Base-by-base conservation (phyloP, 2,888 invertebrate genomes). In the Allolobophora icterica region DNA sequence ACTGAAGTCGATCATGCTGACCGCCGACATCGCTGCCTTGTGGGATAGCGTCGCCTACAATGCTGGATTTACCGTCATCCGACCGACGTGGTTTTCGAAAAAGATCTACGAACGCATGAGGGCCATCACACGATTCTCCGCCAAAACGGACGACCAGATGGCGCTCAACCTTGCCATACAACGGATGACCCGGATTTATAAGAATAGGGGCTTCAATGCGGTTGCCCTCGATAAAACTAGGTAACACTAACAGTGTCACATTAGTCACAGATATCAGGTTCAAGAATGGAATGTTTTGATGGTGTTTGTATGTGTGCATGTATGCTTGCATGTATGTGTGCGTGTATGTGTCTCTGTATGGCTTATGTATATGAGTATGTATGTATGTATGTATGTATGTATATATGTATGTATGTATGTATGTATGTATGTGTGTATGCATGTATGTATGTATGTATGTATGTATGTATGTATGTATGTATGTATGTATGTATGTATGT, bases 341-440 rank as follows among this genome's bases (percentile, higher is more conserved):
- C 40, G 40, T 40, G 40, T 40, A 40, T 40, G 40, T 40, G 13
- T 40, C 40, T 40, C 40, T 40, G 40, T 40, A 13, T 40, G 5
- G 40, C 40, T 8, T 40, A 40, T 40, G 13, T 13, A 40, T 40
- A 13, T 40, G 40, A 52, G 42, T 90, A 13, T 89, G 19, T 34
- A 38, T 90, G 84, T 71, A 84, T 24, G 92, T 92, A 52, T 91
- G 91, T 71, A 92, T 92, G 6, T 92, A 92, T 89, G 92, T 91
- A 33, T 89, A 84, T 52, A 91, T 90, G 8, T n/a, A 89, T 90
- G 90, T 45, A 92, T 91, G 30, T 30, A n/a, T 45, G 91, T n/a
- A 19, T 45, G 89, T 34, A 90, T 91, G n/a, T 42, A 30, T 2
- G 89, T 92, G 21, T 92, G 92, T 89, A 19, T 87, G 34, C 24